phyloP scores from a whole-genome alignment of 2,113 vertebrate genomes.

The Eublepharis macularius region DNA sequence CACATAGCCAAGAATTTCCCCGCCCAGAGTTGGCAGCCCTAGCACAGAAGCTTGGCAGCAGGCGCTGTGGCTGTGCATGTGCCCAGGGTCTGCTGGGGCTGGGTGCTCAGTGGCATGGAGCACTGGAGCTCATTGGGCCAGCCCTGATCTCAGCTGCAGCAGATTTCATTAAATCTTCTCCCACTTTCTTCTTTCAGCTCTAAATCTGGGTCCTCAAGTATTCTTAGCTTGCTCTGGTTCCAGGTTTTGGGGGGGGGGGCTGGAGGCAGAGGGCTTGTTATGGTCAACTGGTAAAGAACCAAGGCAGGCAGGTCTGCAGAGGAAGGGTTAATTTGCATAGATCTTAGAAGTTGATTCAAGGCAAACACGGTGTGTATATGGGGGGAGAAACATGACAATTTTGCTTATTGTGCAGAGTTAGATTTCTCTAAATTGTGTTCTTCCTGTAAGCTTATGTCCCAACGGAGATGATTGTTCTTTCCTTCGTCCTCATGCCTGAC shows the following conservation, averaged over 20 bases:
- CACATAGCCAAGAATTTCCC: too few species aligned
- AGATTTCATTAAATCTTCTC: neutral
- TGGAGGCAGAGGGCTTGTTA: neutral
- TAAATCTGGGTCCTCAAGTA: neutral
- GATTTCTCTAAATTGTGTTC: neutral
- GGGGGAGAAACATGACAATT: neutral
- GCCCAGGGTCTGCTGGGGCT: too few species aligned
- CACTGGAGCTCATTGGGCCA: too few species aligned
- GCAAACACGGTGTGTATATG: neutral
- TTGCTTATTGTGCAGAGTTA: neutral
- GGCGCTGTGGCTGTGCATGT: too few species aligned
- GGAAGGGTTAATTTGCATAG: neutral
- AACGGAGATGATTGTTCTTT: constrained; percentile 22
- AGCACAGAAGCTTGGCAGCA: too few species aligned
- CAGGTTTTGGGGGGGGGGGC: too few species aligned
- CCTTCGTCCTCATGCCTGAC: constrained; percentile 21
- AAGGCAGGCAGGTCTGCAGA: neutral
- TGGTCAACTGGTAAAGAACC: neutral
- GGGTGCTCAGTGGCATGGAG: too few species aligned
- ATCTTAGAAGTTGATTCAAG: neutral
- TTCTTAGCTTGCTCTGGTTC: neutral
- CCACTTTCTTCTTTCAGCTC: neutral
- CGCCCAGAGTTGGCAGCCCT: too few species aligned
- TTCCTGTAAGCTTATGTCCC: constrained; percentile 8
- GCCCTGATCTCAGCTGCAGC: neutral